phyloP scores from a whole-genome alignment of 2,888 invertebrate species.

The Colletes collaris region DNA sequence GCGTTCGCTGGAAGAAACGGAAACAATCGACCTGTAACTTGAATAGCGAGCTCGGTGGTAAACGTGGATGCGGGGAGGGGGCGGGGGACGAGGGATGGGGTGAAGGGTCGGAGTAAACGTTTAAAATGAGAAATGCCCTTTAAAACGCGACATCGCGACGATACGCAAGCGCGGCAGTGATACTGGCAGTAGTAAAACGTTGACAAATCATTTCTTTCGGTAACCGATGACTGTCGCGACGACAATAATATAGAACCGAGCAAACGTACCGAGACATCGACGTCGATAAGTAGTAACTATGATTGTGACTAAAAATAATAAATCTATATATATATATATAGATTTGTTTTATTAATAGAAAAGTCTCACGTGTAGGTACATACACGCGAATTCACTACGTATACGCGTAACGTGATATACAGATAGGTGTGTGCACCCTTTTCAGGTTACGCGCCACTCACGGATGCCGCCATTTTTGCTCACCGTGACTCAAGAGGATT shows the following conservation, averaged over 20 bases:
- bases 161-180: constrained; percentile 28
- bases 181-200: constrained; percentile 52
- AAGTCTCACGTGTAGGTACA: constrained; percentile 70
- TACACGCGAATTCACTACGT: constrained; percentile 76
- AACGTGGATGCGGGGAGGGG: too few species aligned
- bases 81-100: neutral
- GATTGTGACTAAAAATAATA: constrained; percentile 63
- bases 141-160: constrained; percentile 6
- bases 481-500: constrained; percentile 56
- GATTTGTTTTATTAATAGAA: constrained; percentile 62
- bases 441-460: constrained; percentile 35
- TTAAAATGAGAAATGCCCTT: constrained; percentile 47
- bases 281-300: constrained; percentile 57
- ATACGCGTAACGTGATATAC: constrained; percentile 76
- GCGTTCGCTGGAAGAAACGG: constrained; percentile 24
- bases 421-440: constrained; percentile 70
- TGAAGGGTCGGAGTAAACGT: too few species aligned
- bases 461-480: constrained; percentile 26
- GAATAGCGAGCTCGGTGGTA: too few species aligned
- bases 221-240: constrained; percentile 37
- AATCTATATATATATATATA: constrained; percentile 53
- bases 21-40: neutral
- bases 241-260: constrained; percentile 37
- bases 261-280: constrained; percentile 41
- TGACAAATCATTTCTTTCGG: constrained; percentile 2